Evolutionary conservation across 2,797 vertebrate species (phyloP), one percentile per base, ranked within the genome.

Genomic region (Schizopygopsis pylzovi): DNA sequence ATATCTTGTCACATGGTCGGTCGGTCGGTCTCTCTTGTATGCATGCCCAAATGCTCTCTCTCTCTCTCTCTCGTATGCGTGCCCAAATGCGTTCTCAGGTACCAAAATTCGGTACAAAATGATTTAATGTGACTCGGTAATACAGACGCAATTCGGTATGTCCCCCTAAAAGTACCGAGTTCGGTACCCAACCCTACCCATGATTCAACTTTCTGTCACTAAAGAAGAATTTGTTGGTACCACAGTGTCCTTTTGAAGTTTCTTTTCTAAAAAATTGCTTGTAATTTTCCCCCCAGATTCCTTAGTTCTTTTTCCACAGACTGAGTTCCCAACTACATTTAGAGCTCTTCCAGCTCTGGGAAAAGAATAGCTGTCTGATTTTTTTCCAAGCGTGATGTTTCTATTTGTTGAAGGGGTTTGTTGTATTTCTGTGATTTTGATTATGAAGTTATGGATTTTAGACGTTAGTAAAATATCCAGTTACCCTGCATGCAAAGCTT

Each of bases 381-480:
- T 77, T 77, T 65, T 49, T 70, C 61, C 75, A 77, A 81, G 79
- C 43, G n/a, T 49, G 41, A 49, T 39, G 84, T 82, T 59, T 83
- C 76, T 79, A 43, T 86, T 77, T 86, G 61, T 79, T 83, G 79
- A 81, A 81, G 82, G 65, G 83, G 82, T 82, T 82, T 85, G 61
- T 81, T 85, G 63, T 85, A 9, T 72, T 82, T 68, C 47, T 67
- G 79, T 56, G 80, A 49, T 77, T 73, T 75, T 61, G 49, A 76
- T n/a, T 47, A 39, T 82, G 72, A 81, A 49, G 20, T 82, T 16
- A 49, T 83, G 67, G 43, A 49, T 65, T 47, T 83, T 25, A 25
- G 22, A 82, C 22, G 77, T 71, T 39, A 33, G 61, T 52, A 25
- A 85, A 49, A 25, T 82, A 65, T 83, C 67, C 41, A 8, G 65